Conservation (phyloP, 2,113 vertebrate species). For the Scomber scombrus region DNA sequence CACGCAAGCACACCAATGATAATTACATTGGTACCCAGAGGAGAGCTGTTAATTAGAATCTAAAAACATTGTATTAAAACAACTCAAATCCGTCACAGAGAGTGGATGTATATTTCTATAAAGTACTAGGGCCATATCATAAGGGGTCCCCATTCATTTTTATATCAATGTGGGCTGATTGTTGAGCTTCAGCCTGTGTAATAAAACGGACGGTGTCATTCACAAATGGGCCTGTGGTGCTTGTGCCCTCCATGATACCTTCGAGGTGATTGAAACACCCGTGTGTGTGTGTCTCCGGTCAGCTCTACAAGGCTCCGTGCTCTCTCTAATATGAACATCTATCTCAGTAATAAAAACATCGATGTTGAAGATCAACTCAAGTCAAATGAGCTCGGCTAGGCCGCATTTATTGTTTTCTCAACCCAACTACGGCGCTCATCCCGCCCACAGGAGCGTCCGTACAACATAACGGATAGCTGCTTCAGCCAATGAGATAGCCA, state of each 20-base stretch:
- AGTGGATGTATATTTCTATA: neutral
- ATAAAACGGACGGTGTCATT: constrained; percentile 43
- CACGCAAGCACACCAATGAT: neutral
- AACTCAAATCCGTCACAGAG: rapidly evolving
- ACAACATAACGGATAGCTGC: constrained; percentile 22
- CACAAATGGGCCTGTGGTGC: constrained; percentile 19
- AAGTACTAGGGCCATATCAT: neutral
- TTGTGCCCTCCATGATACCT: neutral
- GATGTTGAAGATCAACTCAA: constrained; percentile 65
- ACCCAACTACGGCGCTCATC: constrained; percentile 75
- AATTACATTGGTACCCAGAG: neutral
- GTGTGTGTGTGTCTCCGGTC: neutral
- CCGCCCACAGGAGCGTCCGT: constrained; percentile 67
- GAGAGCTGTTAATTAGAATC: constrained; percentile 2
- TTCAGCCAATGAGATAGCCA: constrained; percentile 58
- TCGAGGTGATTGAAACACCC: neutral
- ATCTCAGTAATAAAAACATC: constrained; percentile 32
- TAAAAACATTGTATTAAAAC: neutral
- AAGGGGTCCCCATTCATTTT: constrained; percentile 40
- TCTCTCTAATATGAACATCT: neutral
- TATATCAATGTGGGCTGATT: constrained; percentile 19
- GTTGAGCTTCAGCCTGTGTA: constrained; percentile 16
- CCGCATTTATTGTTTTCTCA: constrained; percentile 84
- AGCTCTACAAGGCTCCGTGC: neutral
- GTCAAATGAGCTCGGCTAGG: constrained; percentile 78